Evolutionary conservation across 2,113 vertebrate species (phyloP).

Genomic region (Clinocottus analis): DNA sequence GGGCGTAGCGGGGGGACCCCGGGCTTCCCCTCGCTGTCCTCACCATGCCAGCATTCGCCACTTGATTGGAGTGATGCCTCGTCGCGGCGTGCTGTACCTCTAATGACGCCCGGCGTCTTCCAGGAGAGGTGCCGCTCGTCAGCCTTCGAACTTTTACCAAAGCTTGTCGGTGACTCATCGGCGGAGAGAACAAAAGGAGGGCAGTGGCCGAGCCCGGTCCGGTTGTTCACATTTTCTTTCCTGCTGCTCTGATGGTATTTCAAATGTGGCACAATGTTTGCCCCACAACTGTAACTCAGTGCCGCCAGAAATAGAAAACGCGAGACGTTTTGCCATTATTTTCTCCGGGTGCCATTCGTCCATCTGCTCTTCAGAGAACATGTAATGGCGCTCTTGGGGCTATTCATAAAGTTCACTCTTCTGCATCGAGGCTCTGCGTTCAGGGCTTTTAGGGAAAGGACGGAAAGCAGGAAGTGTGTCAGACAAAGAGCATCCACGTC

Average conservation of each 20-base stretch:
- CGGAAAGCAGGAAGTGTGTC: conserved; percentile 48
- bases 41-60: conserved; percentile 46
- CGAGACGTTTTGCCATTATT: conserved; percentile 58
- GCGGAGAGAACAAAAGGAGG: not conserved
- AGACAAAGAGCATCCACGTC: conserved; percentile 14
- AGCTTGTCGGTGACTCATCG: not conserved
- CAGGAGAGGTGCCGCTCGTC: conserved; percentile 47
- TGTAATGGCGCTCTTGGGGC: conserved; percentile 66
- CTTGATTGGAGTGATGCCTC: conserved; percentile 50
- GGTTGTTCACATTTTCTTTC: conserved; percentile 28
- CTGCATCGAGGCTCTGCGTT: conserved; percentile 59
- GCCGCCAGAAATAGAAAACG: conserved; percentile 59
- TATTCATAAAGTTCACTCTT: conserved; percentile 73
- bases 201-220: not conserved
- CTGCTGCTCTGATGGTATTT: conserved; percentile 55
- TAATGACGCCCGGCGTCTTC: conserved; percentile 34
- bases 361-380: conserved; percentile 68
- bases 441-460: conserved; percentile 59
- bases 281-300: conserved; percentile 64
- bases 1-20: not conserved
- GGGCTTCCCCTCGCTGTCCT: conserved; percentile 34
- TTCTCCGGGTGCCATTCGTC: conserved; percentile 69
- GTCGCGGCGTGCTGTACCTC: conserved; percentile 32
- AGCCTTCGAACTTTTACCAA: conserved; percentile 54
- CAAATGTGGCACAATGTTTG: conserved; percentile 51